Evolutionary conservation across 2,113 vertebrate species (phyloP).

Genomic region (Cololabis saira): DNA sequence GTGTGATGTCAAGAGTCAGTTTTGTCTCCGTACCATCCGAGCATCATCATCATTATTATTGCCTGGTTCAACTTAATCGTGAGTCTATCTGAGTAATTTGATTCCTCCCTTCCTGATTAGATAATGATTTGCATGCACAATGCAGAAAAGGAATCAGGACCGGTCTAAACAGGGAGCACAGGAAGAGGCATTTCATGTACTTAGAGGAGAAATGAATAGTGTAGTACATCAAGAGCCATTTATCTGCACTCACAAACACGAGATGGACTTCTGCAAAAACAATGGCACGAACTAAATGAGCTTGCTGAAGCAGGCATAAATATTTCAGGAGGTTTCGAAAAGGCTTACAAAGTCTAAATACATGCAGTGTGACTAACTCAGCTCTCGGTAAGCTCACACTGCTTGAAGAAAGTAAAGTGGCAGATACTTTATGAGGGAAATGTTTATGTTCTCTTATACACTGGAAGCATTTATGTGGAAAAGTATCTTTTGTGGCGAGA

Average conservation of each 20-base stretch:
- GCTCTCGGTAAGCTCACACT: background rate
- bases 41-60: conserved; percentile 46
- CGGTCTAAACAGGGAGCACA: conserved; percentile 22
- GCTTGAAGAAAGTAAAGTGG: conserved; percentile 3
- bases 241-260: conserved; percentile 7
- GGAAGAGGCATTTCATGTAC: conserved; percentile 36
- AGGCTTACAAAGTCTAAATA: conserved; percentile 27
- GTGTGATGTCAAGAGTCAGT: conserved; percentile 20
- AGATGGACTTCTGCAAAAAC: conserved; percentile 21
- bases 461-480: conserved; percentile 21
- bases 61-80: conserved; percentile 54
- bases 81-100: conserved; percentile 63
- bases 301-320: conserved; percentile 32
- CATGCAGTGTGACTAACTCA: conserved; percentile 30
- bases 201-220: conserved; percentile 18
- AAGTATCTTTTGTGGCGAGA: conserved; percentile 2
- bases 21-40: conserved; percentile 25
- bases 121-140: conserved; percentile 74
- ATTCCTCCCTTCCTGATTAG: conserved; percentile 76
- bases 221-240: conserved; percentile 8
- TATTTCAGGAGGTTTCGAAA: conserved; percentile 45
- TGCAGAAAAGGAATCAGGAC: conserved; percentile 42
- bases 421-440: conserved; percentile 10
- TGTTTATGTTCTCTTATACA: conserved; percentile 27
- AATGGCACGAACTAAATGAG: conserved; percentile 37